phyloP scores from a whole-genome alignment of 2,113 vertebrate species.

The Pholis gunnellus region DNA sequence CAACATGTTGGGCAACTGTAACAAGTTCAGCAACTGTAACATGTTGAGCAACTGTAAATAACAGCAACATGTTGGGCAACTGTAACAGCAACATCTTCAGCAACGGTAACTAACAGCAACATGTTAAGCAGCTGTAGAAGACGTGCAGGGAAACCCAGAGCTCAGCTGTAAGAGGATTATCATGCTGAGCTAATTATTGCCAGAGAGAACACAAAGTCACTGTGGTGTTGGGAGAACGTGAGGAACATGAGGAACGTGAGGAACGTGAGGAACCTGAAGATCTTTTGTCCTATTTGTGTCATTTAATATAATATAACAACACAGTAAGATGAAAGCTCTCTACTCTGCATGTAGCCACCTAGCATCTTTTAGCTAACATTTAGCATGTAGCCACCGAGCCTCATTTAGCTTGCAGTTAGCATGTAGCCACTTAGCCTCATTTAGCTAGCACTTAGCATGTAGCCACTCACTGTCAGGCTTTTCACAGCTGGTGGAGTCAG shows the following conservation, averaged over 20 bases:
- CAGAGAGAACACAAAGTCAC: background rate
- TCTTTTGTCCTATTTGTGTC: too few relatives aligned
- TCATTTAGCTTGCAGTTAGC: background rate
- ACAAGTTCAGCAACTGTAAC: background rate
- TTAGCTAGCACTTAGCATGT: background rate
- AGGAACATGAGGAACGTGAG: too few relatives aligned
- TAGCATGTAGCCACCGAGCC: background rate
- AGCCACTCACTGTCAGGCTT: conserved; percentile 92
- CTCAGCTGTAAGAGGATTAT: conserved; percentile 60
- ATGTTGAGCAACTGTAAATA: background rate
- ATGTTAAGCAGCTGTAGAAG: background rate
- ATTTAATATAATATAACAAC: too few relatives aligned
- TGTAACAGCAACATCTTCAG: background rate
- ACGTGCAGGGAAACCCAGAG: conserved; percentile 22
- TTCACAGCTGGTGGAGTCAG: conserved; percentile 95
- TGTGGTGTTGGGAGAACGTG: background rate
- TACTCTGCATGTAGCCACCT: background rate
- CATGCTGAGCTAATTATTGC: conserved; percentile 53
- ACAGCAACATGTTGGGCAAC: background rate
- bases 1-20: background rate
- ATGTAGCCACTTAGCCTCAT: background rate
- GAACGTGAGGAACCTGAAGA: too few relatives aligned
- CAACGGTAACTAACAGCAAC: background rate
- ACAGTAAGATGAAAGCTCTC: too few relatives aligned
- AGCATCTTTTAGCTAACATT: background rate